phyloP scores from a whole-genome alignment of 2,113 vertebrate species.

The Bos taurus region DNA sequence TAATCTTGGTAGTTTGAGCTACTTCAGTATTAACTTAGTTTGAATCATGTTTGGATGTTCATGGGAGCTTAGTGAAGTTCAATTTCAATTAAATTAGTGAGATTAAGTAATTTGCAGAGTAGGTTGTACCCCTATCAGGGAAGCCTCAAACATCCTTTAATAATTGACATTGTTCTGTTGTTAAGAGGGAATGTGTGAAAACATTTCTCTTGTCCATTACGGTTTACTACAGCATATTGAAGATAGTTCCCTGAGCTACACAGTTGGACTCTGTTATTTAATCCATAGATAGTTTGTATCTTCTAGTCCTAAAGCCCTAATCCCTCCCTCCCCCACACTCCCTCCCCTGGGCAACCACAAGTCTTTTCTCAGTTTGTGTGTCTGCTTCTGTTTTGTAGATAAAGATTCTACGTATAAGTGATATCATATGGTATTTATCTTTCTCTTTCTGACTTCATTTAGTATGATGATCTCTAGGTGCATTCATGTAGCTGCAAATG shows the following conservation, averaged over 20 bases:
- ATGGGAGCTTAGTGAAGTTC: not conserved
- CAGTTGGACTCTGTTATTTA: not conserved
- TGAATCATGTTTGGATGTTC: not conserved
- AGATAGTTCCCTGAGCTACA: not conserved
- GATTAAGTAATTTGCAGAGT: not conserved
- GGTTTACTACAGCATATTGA: not conserved
- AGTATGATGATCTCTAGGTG: not conserved
- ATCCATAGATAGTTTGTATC: not conserved
- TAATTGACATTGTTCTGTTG: not conserved
- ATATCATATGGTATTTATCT: not conserved
- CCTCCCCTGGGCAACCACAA: not conserved
- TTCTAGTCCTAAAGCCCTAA: not conserved
- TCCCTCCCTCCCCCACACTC: fast-evolving
- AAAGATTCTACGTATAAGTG: not conserved
- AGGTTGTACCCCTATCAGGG: too few relatives aligned
- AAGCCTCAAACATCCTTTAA: not conserved
- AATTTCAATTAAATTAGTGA: not conserved
- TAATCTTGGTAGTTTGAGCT: not conserved
- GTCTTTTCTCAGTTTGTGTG: not conserved
- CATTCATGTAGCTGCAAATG: not conserved
- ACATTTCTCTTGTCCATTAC: not conserved
- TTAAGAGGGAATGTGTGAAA: not conserved
- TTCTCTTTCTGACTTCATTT: not conserved
- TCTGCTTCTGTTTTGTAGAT: not conserved
- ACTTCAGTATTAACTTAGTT: not conserved